Evolutionary conservation across 2,797 vertebrate genomes (phyloP).

Genomic region (Acanthurus lineatus): DNA sequence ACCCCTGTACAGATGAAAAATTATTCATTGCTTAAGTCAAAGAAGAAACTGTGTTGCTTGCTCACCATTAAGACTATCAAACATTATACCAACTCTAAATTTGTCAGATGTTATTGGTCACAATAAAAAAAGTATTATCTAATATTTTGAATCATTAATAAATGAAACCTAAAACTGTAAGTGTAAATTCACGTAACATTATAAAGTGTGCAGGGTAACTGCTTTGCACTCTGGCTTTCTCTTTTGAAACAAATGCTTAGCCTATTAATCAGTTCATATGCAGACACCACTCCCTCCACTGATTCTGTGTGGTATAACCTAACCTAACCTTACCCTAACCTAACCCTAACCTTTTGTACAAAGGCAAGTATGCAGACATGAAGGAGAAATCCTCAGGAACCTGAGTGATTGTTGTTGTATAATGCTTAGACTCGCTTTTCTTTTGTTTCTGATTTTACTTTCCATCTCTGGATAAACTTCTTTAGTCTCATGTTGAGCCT

Average conservation of each 20-base stretch:
- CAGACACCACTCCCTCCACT: conserved; percentile 34
- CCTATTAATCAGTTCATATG: conserved; percentile 35
- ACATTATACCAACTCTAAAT: too few species aligned
- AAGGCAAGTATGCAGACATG: conserved; percentile 24
- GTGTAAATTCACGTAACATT: conserved; percentile 3
- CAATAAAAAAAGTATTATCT: too few species aligned
- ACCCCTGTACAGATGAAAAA: not conserved
- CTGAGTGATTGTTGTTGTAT: not conserved
- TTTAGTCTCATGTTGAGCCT: not conserved
- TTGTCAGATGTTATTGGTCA: not conserved
- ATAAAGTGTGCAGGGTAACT: not conserved
- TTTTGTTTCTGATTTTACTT: conserved; percentile 18
- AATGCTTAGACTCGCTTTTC: not conserved
- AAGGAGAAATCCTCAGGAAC: conserved; percentile 9
- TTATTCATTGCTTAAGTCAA: not conserved
- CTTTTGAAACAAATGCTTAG: conserved; percentile 34
- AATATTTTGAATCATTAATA: not conserved
- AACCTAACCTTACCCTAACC: too few species aligned
- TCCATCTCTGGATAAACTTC: not conserved
- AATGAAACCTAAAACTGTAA: not conserved
- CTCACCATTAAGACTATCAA: too few species aligned
- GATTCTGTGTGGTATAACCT: not conserved
- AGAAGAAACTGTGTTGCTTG: not conserved
- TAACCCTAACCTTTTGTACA: conserved; percentile 10
- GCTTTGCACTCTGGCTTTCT: conserved; percentile 7